A percentile compares a stretch with the other conserved stretches of the same genome.
Conservation (phyloP, 2,888 invertebrate genomes). For the Gandaritis pyraliata region DNA sequence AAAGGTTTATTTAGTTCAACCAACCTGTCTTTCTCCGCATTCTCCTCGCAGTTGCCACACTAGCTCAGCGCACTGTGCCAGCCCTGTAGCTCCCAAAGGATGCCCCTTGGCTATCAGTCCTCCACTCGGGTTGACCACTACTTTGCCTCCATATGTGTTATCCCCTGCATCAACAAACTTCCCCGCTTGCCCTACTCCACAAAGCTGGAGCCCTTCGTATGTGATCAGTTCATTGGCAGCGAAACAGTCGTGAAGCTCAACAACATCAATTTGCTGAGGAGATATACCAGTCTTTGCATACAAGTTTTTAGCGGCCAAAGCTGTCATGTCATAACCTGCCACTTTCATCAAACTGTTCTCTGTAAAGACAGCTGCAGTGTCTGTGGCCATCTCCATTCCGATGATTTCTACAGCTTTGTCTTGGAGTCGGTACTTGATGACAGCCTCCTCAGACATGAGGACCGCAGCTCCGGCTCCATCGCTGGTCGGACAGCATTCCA, state of each 20-base stretch:
- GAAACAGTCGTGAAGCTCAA: slow-evolving; percentile 99
- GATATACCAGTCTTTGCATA: slow-evolving; percentile 90
- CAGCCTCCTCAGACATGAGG: slow-evolving; percentile 95
- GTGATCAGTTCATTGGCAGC: slow-evolving; percentile 98
- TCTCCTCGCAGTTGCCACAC: slow-evolving; percentile 93
- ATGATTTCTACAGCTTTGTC: slow-evolving; percentile 95
- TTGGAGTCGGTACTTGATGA: slow-evolving; percentile 91
- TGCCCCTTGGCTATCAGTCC: slow-evolving; percentile 99
- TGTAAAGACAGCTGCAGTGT: slow-evolving; percentile 92
- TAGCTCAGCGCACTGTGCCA: slow-evolving; percentile 95
- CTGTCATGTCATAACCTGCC: slow-evolving; percentile 97
- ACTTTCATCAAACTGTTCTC: slow-evolving; percentile 90
- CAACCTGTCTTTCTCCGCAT: slow-evolving; percentile 90
- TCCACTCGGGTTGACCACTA: slow-evolving; percentile 99
- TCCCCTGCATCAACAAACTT: slow-evolving; percentile 96
- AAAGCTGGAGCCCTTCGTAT: slow-evolving; percentile 97
- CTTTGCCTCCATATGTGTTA: slow-evolving; percentile 98
- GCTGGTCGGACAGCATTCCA: slow-evolving; percentile 99
- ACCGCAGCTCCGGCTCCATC: slow-evolving; percentile 98
- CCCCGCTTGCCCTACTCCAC: slow-evolving; percentile 94
- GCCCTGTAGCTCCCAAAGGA: slow-evolving; percentile 97
- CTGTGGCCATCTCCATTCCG: slow-evolving; percentile 98
- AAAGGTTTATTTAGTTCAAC: slow-evolving; percentile 43
- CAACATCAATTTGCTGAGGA: slow-evolving; percentile 94
- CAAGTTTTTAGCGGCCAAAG: slow-evolving; percentile 89